Evolutionary conservation across 1,140 invertebrate genomes (phyloP), one percentile per base, ranked within the genome.

Genomic region (Monomorium pharaonis): DNA sequence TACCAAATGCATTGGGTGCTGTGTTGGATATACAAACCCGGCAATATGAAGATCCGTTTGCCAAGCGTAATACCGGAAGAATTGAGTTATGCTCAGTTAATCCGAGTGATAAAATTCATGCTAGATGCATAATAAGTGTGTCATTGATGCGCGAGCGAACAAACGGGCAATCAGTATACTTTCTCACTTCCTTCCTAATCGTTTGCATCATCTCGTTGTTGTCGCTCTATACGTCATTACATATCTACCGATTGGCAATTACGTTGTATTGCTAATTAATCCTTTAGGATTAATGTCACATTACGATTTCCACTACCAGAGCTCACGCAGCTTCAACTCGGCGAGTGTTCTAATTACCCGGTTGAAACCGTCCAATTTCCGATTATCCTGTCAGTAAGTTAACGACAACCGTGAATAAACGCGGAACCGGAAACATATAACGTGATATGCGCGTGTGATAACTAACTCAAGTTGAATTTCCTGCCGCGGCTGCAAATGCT

Each of bases 311-410:
- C 21, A 54, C 33, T 37, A 5, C 16, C 65, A 70, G 24, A 81
- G 51, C 47, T 10, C 47, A 65, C 6, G 10, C 21, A 42, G 37
- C 51, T 44, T 24, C 18, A 56, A 70, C 78, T 81, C 78, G 12
- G 33, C 49, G 37, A 81, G 37, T 60, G 67, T 60, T 83, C 67
- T 83, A 83, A 83, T 83, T 83, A 74, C 51, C 27, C 24, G 24
- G 44, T 30, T 24, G 67, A 60, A 83, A 80, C 65, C 24, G 37
- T 83, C 54, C 78, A 83, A 83, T 83, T 83, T 83, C 78, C 78
- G 67, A 58, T 83, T 83, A 83, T 72, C 37, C 78, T 83, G 37
- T 30, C 67, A 33, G 6, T 83, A 54, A 83, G 67, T 83, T 83
- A 74, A 58, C 67, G 51, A 24, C 65, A 70, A 44, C 42, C 37